Evolutionary conservation across 2,113 vertebrate genomes (phyloP), one percentile per base, ranked within the genome.

Genomic region (Pardalotus punctatus): DNA sequence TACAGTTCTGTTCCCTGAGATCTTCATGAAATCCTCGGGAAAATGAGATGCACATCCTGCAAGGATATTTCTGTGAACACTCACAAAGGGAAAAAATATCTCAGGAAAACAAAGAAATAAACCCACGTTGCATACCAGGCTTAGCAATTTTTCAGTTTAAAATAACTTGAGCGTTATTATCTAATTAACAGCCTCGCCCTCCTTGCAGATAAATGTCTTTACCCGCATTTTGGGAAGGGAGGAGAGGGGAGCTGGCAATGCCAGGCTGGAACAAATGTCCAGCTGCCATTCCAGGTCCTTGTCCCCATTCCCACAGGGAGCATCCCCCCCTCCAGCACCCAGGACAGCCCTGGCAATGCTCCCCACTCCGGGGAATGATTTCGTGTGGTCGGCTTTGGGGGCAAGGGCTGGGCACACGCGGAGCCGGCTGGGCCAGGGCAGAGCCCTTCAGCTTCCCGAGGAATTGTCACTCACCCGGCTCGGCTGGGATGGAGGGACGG

Each of bases 1-100:
- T 87, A 66, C 42, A 82, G 85, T 88, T 96, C 79, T 67, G 69
- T 80, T 96, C 74, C 71, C 92, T 43, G 83, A 92, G 74, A 57
- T 71, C 90, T 71, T 70, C 36, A 43, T 80, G 58, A 79, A 79
- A 74, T 72, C 70, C 57, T 87, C 3, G 38, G 81, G 84, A 67
- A 95, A 94, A 94, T 33, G 81, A 93, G 93, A 58, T 67, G 58
- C 40, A 17, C 27, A 5, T 87, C 72, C 94, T 81, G 70, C 43
- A 33, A 58, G 50, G 79, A 17, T 56, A 48, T 86, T 92, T 53
- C 81, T 94, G 47, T 54, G 73, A 84, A 28, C 1, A 19, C 58
- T 83, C 38, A 42, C 40, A 69, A 33, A 43, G 38, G 35, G 15
- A 17, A 51, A 56, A 76, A 84, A 45, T 10, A 22, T 19, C 53